These are phyloP conservation scores for Columba livia DNA, from an alignment of 2,113 vertebrate species.

Conservation along the genomic window DNA sequence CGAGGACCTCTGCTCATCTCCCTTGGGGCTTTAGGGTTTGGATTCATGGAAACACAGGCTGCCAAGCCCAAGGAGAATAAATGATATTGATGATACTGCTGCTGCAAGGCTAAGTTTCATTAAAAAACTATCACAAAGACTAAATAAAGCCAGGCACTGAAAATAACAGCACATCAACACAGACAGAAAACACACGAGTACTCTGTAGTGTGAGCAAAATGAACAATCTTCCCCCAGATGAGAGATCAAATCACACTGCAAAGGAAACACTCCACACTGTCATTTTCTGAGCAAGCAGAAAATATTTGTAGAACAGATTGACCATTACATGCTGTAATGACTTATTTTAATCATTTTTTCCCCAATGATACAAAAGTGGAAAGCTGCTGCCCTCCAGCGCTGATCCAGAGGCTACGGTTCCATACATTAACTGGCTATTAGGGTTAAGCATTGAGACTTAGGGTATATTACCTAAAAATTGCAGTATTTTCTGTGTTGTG, in stretches of 20 bases:
- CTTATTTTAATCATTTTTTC: neutral
- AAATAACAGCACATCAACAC: neutral
- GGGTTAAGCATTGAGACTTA: neutral
- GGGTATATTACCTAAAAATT: rapidly evolving
- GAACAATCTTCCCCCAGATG: neutral
- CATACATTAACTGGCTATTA: neutral
- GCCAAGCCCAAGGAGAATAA: neutral
- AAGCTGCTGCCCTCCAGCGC: slow-evolving; percentile 46
- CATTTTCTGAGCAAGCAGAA: slow-evolving; percentile 25
- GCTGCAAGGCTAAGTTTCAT: neutral
- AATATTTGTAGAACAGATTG: slow-evolving; percentile 29
- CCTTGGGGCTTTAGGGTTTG: neutral
- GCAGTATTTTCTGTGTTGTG: neutral
- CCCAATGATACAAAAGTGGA: neutral
- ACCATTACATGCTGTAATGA: neutral
- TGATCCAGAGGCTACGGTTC: neutral
- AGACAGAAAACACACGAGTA: neutral
- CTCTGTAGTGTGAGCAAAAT: neutral
- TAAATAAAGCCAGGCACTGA: neutral
- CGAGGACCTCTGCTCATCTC: neutral
- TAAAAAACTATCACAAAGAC: slow-evolving; percentile 3
- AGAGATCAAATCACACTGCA: neutral
- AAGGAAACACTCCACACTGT: neutral
- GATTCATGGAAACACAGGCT: neutral
- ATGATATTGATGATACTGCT: neutral